Percentiles rank a stretch among this genome's conserved stretches.
phyloP scores from a whole-genome alignment of 1,140 invertebrate species.

The Micrasema minimum region DNA sequence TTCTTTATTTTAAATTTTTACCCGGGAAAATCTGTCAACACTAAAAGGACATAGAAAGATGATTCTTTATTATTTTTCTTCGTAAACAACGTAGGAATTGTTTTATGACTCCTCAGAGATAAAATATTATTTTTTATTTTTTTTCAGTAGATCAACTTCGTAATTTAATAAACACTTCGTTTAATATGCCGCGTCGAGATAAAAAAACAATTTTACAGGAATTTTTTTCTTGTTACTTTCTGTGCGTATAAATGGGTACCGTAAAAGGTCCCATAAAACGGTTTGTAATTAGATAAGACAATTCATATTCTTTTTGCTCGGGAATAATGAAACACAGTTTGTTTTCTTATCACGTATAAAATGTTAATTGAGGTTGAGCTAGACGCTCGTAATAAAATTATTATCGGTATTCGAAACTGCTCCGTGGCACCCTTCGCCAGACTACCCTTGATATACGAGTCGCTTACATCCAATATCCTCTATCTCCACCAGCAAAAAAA shows the following conservation, averaged over 20 bases:
- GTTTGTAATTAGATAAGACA: slow-evolving; percentile 34
- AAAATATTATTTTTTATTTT: background rate
- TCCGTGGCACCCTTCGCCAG: background rate
- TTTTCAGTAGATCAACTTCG: background rate
- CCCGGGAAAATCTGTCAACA: no score
- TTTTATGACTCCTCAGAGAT: no score
- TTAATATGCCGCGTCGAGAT: background rate
- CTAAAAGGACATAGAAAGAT: no score
- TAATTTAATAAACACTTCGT: background rate
- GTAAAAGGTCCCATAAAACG: slow-evolving; percentile 35
- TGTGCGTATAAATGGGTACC: slow-evolving; percentile 21
- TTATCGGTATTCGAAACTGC: slow-evolving; percentile 44
- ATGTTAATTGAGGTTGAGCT: slow-evolving; percentile 44
- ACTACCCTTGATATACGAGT: no score
- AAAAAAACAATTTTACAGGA: background rate
- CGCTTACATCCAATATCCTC: no score
- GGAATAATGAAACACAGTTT: slow-evolving; percentile 22
- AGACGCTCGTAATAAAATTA: slow-evolving; percentile 49
- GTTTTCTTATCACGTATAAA: slow-evolving; percentile 42
- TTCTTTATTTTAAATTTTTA: no score
- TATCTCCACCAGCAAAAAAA: no score
- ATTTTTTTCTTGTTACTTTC: slow-evolving; percentile 5
- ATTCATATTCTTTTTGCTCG: slow-evolving; percentile 15
- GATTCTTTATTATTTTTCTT: no score
- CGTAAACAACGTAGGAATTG: no score